These are phyloP conservation scores for Hippocampus mohnikei DNA, from an alignment of 2,113 vertebrate genomes.

Conservation along the genomic window DNA sequence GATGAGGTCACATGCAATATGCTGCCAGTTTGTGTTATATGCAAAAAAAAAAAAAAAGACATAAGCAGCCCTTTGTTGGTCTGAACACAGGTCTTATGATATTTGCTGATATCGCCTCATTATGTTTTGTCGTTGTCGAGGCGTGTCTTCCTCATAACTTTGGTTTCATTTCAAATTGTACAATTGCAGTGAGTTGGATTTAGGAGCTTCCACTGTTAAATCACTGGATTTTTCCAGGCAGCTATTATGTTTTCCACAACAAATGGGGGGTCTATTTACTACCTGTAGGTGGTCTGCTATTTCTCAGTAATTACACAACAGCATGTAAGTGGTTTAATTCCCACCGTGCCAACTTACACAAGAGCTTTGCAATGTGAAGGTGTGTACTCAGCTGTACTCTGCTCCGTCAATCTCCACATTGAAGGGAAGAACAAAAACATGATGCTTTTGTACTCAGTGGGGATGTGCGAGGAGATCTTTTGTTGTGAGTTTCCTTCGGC, in stretches of 20 bases:
- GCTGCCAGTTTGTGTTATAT: background rate
- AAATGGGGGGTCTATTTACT: slow-evolving; percentile 8
- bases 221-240: background rate
- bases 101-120: background rate
- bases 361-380: slow-evolving; percentile 9
- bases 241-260: background rate
- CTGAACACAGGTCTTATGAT: background rate
- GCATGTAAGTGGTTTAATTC: background rate
- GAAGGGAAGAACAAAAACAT: background rate
- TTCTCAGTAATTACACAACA: background rate
- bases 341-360: background rate
- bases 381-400: slow-evolving; percentile 1
- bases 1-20: background rate
- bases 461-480: background rate
- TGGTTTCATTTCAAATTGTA: background rate
- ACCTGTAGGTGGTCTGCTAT: slow-evolving; percentile 34
- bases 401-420: background rate
- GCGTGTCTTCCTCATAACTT: background rate
- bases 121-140: background rate
- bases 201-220: background rate
- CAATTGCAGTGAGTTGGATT: background rate
- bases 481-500: background rate
- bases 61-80: background rate
- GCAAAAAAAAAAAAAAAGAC: background rate
- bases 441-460: slow-evolving; percentile 7